Evolutionary conservation across 2,797 vertebrate genomes (phyloP), one percentile per base, ranked within the genome.

Genomic region (Rhinatrema bivittatum): DNA sequence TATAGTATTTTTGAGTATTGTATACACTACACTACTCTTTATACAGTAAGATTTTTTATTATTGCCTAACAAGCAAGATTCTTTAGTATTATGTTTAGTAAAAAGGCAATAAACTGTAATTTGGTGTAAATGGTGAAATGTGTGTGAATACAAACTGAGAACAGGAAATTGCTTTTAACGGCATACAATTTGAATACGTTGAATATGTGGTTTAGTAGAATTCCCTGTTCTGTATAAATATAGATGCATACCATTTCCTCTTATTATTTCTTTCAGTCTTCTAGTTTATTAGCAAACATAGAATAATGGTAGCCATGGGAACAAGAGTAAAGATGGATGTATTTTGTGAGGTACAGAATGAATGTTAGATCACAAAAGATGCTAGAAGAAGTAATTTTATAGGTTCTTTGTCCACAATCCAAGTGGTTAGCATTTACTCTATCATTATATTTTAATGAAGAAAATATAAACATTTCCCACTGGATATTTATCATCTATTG

Each of bases 201-300:
- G 37, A 51, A 12, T 28, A 48, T 32, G 26, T 13, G 55, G 39
- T 61, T 45, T 16, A 35, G 28, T 18, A 20, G 33, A 29, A 35
- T 40, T 50, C 39, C 13, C 20, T 26, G 58, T 58, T 20, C 21
- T 35, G 21, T 22, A 20, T 27, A 35, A 18, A 23, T 42, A 25
- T 11, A 53, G 31, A 50, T 3, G 3, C 39, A 32, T 32, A 5
- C 1, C 1, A 31, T 12, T 24, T 10, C 32, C 40, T 40, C 11
- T 2, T 39, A 2, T 17, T 32, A 1, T 33, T 41, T 53, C 60
- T 10, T 16, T 32, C 4, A 25, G 33, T 50, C 4, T 21, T 42
- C 8, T 2, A 24, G 16, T 56, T 56, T 64, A 52, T 54, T 60
- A 42, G 34, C 31, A 53, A 68, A 38, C 50, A 42, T 20, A 44